Evolutionary conservation across 2,888 invertebrate species (phyloP).

Genomic region (Tinea semifulvella): DNA sequence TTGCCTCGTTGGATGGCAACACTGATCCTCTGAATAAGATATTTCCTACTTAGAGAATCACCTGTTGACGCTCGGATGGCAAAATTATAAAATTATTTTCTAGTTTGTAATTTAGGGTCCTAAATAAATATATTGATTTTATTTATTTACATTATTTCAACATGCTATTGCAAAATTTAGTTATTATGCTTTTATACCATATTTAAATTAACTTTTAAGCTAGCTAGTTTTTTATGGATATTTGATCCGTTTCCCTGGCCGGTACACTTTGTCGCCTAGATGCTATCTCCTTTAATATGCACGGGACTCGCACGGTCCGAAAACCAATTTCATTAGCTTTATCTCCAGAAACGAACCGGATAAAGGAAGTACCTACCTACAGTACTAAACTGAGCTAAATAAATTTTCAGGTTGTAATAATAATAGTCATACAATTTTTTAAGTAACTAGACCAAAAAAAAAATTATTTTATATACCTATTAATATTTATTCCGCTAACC

Average conservation of each 20-base stretch:
- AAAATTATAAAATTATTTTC: too few relatives aligned
- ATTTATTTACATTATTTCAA: not conserved
- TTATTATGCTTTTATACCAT: not conserved
- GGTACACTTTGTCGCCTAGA: slow-evolving; percentile 6
- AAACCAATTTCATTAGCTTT: slow-evolving; percentile 36
- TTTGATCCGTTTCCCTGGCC: not conserved
- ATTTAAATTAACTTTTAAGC: not conserved
- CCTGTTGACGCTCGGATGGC: too few relatives aligned
- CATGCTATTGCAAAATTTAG: not conserved
- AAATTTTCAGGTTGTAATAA: too few relatives aligned
- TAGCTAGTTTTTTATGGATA: slow-evolving; percentile 4
- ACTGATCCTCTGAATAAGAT: too few relatives aligned
- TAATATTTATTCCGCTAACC: too few relatives aligned
- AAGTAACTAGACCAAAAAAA: too few relatives aligned
- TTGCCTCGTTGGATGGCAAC: too few relatives aligned
- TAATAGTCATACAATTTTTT: too few relatives aligned
- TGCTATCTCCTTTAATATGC: slow-evolving; percentile 20
- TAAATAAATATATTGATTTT: not conserved
- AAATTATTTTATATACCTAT: too few relatives aligned
- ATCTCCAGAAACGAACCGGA: slow-evolving; percentile 9
- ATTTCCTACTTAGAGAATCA: too few relatives aligned
- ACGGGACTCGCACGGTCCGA: slow-evolving; percentile 23
- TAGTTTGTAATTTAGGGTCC: too few relatives aligned
- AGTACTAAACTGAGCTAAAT: too few relatives aligned
- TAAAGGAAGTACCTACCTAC: slow-evolving; percentile 1